Evolutionary conservation across 2,888 invertebrate species (phyloP), one percentile per base, ranked within the genome.

Genomic region (Drosophila subquinaria): DNA sequence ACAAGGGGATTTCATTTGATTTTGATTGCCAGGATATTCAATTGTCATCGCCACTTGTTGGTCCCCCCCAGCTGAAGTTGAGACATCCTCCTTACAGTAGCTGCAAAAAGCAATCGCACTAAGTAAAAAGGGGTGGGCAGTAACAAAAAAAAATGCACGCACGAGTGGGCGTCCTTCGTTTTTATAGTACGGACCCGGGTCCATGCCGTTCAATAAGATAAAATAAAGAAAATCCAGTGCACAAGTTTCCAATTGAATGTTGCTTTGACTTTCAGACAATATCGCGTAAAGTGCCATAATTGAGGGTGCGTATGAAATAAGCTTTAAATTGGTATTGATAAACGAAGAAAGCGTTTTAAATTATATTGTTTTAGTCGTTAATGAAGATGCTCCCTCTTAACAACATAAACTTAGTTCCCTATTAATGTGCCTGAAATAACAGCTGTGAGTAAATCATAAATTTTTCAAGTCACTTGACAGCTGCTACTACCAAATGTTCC

Each of bases 1-100:
- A 51, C 17, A 60, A 68, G 53, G 61, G 63, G 77, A 80, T 82
- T 86, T 84, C 62, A 85, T 89, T 76, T 80, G 84, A 84, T 79
- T 90, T 90, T 90, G 87, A 91, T 91, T 83, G 91, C 86, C 73
- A 61, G 45, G 63, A 86, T 81, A 90, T 90, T 86, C 88, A 90
- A 90, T 86, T 88, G 87, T 68, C 71, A 79, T 71, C 88, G 89
- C 82, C 90, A 90, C 91, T 91, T 91, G 90, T 84, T 90, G 79
- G 79, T 20, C 3, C 65, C 53, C 47, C 50, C 45, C n/a, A 56
- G 11, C 35, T 45, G 1, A 45, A 36, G 43, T 33, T 35, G 23
- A n/a, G 56, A 35, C 23, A 33, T 30, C 11, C 40, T 43, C n/a
- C 33, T n/a, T 17, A 35, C 30, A 33, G 55, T 20, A 27, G 36